Evolutionary conservation across 1,140 invertebrate species (phyloP).

Genomic region (Danaus plexippus): DNA sequence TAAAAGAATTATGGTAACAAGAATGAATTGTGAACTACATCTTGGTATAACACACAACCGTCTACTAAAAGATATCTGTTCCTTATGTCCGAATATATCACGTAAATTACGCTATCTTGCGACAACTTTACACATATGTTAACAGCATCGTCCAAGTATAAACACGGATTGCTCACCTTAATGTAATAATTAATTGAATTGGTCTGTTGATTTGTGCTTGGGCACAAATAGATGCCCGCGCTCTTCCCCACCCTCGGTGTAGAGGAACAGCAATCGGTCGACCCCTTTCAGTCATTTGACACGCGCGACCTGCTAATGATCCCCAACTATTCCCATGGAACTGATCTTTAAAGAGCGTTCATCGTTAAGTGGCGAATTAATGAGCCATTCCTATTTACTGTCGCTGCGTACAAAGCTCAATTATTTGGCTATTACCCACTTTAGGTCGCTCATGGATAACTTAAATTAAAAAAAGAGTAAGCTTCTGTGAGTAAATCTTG

Average conservation of each 20-base stretch:
- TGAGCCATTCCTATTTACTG: no score
- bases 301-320: slow-evolving; percentile 47
- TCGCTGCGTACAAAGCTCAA: no score
- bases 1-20: no score
- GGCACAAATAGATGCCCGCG: slow-evolving; percentile 61
- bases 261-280: slow-evolving; percentile 39
- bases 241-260: slow-evolving; percentile 35
- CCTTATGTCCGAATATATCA: slow-evolving; percentile 25
- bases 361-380: no score
- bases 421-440: no score
- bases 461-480: no score
- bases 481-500: no score
- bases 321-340: no score
- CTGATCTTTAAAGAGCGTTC: no score
- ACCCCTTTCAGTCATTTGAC: slow-evolving; percentile 67
- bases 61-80: background rate
- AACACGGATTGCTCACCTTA: slow-evolving; percentile 65
- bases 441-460: no score
- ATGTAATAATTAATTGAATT: slow-evolving; percentile 72
- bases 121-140: slow-evolving; percentile 43
- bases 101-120: slow-evolving; percentile 26
- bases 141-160: slow-evolving; percentile 47
- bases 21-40: no score
- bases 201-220: slow-evolving; percentile 67
- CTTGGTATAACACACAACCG: no score